Evolutionary conservation across 2,888 invertebrate species (phyloP), one percentile per base, ranked within the genome.

Genomic region (Pristionchus maxplancki): DNA sequence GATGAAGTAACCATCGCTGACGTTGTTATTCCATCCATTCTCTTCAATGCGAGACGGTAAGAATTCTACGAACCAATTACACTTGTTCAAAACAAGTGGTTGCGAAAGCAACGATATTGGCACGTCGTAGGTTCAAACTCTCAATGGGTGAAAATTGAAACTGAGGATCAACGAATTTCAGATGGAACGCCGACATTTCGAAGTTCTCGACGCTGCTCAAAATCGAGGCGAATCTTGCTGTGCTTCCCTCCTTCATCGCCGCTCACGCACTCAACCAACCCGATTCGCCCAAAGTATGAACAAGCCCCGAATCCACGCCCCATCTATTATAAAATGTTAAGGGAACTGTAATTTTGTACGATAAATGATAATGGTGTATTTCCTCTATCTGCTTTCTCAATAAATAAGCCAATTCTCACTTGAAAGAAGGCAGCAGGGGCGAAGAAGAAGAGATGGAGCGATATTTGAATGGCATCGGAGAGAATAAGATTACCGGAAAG

Each of bases 1-100:
- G 97, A 99, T 95, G 97, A 97, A 92, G 97, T 99, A 89, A 97
- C 98, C 0, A 95, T 98, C 94, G 98, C 98, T 9, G 99, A 99
- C 95, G 97, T 98, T 94, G 98, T 97, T 95, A 96, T 99, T 89
- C 97, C 98, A 86, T 98, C 98, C 82, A 98, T 99, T 96, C 97
- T 98, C 87, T 97, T 97, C 95, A 98, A 98, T 96, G 98, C 98
- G 48, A 96, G 97, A 95, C 97, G 97, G 97, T 97, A 31, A 20
- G 53, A 1, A 11, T 44, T 15, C 78, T 34, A 11, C 4, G 34
- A 34, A 34, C 15, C 31, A 13, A 67, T 34, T 34, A 13, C 34
- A 67, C 67, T 17, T 31, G 67, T 5, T 31, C 67, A 34, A 67
- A 67, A 67, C 34, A 67, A 67, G 31, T 34, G 34, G 13, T 67